Evolutionary conservation across 2,888 invertebrate genomes (phyloP).

Genomic region (Chloromyia formosa): DNA sequence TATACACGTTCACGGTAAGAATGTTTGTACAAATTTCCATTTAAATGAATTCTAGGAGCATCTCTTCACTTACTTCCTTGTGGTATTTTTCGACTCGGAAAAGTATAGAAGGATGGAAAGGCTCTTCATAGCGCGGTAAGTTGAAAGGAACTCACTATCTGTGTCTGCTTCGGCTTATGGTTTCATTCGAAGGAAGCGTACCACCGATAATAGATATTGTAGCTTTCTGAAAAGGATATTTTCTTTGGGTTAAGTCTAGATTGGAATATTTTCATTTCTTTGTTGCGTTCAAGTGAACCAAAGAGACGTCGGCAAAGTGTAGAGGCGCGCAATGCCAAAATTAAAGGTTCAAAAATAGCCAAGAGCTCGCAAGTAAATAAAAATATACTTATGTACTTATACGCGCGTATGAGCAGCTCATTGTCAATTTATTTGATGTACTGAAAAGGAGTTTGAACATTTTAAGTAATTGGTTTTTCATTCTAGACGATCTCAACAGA

Average conservation of each 20-base stretch:
- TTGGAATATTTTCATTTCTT: too few relatives aligned
- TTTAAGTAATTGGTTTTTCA: neutral
- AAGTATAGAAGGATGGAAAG: conserved; percentile 30
- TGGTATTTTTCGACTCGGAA: neutral
- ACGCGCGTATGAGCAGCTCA: neutral
- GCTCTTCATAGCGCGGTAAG: neutral
- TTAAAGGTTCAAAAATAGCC: too few relatives aligned
- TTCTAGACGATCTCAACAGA: too few relatives aligned
- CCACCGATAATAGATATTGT: too few relatives aligned
- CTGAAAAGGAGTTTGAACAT: neutral
- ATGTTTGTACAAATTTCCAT: conserved; percentile 49
- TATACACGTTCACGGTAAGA: conserved; percentile 13
- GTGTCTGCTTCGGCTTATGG: neutral
- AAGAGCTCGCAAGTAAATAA: too few relatives aligned
- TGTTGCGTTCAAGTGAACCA: too few relatives aligned
- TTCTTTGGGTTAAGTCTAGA: too few relatives aligned
- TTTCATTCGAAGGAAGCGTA: neutral
- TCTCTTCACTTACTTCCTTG: conserved; percentile 31
- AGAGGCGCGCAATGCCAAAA: too few relatives aligned
- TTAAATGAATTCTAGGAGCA: conserved; percentile 48
- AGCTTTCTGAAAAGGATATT: too few relatives aligned
- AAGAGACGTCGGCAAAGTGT: too few relatives aligned
- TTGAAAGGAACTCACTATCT: conserved; percentile 14
- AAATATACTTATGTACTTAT: too few relatives aligned
- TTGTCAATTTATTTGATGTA: neutral